Evolutionary conservation across 2,888 invertebrate species (phyloP).

Genomic region (Cyrtodaria siliqua): DNA sequence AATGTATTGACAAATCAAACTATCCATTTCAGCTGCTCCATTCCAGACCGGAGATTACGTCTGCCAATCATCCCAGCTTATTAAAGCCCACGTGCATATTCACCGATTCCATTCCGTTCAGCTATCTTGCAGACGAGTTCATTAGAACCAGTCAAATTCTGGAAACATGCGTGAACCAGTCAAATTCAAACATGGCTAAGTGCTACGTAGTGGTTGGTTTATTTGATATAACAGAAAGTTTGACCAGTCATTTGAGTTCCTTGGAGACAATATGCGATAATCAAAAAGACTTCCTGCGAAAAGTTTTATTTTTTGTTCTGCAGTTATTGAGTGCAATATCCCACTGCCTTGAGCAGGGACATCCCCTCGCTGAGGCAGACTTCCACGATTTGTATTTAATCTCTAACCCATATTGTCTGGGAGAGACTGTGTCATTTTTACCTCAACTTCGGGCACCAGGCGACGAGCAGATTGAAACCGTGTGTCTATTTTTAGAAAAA

Average conservation of each 20-base stretch:
- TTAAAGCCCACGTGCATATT: conserved; percentile 77
- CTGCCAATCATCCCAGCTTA: conserved; percentile 75
- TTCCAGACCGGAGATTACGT: conserved; percentile 75
- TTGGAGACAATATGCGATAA: conserved; percentile 70
- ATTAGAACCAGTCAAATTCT: conserved; percentile 79
- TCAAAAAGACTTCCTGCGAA: conserved; percentile 69
- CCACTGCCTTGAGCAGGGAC: conserved; percentile 80
- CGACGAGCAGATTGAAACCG: conserved; percentile 76
- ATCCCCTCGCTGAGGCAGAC: conserved; percentile 76
- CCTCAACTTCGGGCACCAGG: conserved; percentile 78
- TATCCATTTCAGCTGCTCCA: conserved; percentile 75
- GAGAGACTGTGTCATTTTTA: conserved; percentile 73
- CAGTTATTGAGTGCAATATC: conserved; percentile 81
- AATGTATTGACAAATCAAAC: no score
- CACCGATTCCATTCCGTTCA: conserved; percentile 77
- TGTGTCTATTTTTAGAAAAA: conserved; percentile 75
- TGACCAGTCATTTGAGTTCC: conserved; percentile 70
- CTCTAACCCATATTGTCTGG: conserved; percentile 71
- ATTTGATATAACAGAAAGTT: conserved; percentile 77
- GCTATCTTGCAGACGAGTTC: conserved; percentile 79
- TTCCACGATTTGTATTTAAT: conserved; percentile 78
- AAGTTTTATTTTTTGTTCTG: conserved; percentile 71
- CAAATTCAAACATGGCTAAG: conserved; percentile 72
- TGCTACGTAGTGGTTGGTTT: conserved; percentile 77
- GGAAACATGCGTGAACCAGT: conserved; percentile 74